These are phyloP conservation scores for Drosophila novamexicana DNA, from an alignment of 1,140 invertebrate species.

Conservation along the genomic window DNA sequence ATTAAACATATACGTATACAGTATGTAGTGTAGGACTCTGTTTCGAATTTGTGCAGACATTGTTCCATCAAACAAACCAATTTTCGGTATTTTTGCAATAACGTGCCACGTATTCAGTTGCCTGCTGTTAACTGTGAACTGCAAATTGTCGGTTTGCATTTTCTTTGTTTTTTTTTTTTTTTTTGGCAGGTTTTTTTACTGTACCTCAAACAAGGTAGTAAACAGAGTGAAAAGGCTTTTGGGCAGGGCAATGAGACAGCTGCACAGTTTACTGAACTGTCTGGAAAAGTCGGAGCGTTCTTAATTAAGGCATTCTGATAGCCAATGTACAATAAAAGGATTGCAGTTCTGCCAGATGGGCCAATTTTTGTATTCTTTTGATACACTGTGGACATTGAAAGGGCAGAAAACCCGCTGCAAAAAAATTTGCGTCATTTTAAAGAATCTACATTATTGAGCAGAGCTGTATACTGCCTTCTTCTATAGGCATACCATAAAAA, in stretches of 20 bases:
- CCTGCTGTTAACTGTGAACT: conserved; percentile 63
- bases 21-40: neutral
- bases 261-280: conserved; percentile 47
- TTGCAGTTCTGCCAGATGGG: conserved; percentile 53
- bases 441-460: too few species aligned
- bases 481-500: too few species aligned
- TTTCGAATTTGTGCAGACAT: conserved; percentile 65
- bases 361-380: conserved; percentile 7
- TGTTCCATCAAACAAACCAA: conserved; percentile 78
- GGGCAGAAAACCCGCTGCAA: neutral
- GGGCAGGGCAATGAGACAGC: conserved; percentile 38
- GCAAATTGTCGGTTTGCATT: conserved; percentile 73
- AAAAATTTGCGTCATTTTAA: too few species aligned
- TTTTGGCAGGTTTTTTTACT: neutral
- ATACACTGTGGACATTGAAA: neutral
- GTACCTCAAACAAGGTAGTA: conserved; percentile 32
- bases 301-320: conserved; percentile 80
- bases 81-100: conserved; percentile 78
- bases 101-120: conserved; percentile 45
- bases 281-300: conserved; percentile 67
- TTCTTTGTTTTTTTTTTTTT: conserved; percentile 19
- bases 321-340: conserved; percentile 68
- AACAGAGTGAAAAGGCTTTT: conserved; percentile 25
- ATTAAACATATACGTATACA: neutral
- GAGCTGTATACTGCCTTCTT: too few species aligned